phyloP scores from a whole-genome alignment of 2,113 vertebrate genomes.

The Myotis davidii region DNA sequence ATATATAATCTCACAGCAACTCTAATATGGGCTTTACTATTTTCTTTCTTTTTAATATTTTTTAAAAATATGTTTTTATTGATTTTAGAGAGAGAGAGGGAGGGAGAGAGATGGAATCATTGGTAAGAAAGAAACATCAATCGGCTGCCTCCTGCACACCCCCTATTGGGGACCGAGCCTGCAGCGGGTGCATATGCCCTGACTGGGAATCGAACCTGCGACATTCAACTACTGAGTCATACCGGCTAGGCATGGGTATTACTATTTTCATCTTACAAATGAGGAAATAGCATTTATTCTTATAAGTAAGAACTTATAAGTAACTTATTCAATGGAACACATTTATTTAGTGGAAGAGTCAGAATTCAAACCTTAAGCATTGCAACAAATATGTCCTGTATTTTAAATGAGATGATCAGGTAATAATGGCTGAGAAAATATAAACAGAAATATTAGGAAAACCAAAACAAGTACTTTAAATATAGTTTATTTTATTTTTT shows the following conservation, averaged over 20 bases:
- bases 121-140: too few relatives aligned
- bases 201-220: too few relatives aligned
- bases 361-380: neutral
- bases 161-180: too few relatives aligned
- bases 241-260: too few relatives aligned
- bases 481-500: too few relatives aligned
- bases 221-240: too few relatives aligned
- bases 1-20: slow-evolving; percentile 18
- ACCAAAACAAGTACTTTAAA: neutral
- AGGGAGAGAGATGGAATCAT: too few relatives aligned
- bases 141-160: too few relatives aligned
- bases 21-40: neutral
- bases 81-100: too few relatives aligned
- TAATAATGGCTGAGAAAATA: neutral
- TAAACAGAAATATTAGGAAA: neutral
- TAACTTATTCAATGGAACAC: neutral
- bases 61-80: too few relatives aligned
- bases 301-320: neutral
- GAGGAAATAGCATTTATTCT: neutral
- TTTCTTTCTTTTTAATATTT: neutral
- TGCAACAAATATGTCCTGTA: neutral
- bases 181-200: too few relatives aligned
- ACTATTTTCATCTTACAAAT: neutral
- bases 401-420: neutral
- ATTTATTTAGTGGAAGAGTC: slow-evolving; percentile 19